These are phyloP conservation scores for Apodemia mormo DNA, from an alignment of 2,888 invertebrate species.

Conservation along the genomic window DNA sequence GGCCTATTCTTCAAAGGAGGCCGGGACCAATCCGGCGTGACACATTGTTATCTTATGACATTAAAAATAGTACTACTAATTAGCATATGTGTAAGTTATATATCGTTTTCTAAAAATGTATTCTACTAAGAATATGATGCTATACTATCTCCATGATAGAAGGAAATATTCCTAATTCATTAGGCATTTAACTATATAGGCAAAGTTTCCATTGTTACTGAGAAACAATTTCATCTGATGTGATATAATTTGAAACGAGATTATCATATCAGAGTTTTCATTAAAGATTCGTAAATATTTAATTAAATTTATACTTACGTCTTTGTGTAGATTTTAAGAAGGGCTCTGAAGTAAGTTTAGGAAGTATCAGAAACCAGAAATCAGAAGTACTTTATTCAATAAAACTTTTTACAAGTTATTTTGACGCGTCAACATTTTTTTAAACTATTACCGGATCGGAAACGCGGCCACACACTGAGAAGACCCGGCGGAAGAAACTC, in stretches of 20 bases:
- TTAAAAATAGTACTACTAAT: no score
- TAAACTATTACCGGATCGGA: no score
- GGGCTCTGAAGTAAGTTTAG: background rate
- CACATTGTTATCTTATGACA: no score
- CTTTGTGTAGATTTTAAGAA: background rate
- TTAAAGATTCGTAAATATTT: background rate
- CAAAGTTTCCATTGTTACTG: slow-evolving; percentile 4
- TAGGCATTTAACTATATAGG: background rate
- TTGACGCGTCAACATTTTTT: no score
- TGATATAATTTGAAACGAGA: slow-evolving; percentile 1
- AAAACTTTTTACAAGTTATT: no score
- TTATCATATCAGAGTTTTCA: background rate
- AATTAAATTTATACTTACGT: background rate
- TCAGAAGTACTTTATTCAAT: no score
- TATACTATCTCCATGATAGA: background rate
- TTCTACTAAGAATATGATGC: background rate
- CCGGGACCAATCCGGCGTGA: no score
- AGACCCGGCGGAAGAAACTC: no score
- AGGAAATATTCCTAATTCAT: background rate
- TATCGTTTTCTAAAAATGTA: background rate
- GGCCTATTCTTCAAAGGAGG: no score
- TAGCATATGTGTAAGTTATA: no score
- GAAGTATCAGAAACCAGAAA: no score
- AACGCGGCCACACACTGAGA: no score
- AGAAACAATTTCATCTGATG: slow-evolving; percentile 10